Conservation (phyloP, 2,888 invertebrate species). For the Pherbina coryleti region DNA sequence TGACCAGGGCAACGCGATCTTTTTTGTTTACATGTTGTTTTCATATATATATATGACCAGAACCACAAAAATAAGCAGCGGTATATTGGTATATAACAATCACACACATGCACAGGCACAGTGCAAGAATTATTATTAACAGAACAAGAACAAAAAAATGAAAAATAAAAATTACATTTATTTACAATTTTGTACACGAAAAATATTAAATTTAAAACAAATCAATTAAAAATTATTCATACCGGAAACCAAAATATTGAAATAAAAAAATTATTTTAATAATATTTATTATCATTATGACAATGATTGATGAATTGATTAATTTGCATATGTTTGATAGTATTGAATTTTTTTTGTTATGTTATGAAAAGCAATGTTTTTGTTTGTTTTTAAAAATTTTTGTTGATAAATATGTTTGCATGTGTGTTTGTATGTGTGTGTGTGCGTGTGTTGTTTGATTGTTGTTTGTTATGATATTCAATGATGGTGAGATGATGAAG, state of each 20-base stretch:
- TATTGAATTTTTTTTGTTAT: neutral
- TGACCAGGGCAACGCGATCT: conserved; percentile 77
- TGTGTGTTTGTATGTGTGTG: conserved; percentile 25
- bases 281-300: too few species aligned
- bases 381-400: neutral
- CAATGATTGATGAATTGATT: conserved; percentile 7
- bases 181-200: neutral
- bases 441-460: conserved; percentile 38
- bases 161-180: conserved; percentile 9
- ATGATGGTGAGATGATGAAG: conserved; percentile 4
- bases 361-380: neutral
- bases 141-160: neutral
- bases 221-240: conserved; percentile 1
- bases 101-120: neutral
- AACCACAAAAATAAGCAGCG: neutral
- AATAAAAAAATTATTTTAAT: neutral
- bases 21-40: conserved; percentile 8
- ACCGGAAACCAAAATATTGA: neutral
- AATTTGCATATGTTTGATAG: neutral
- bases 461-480: conserved; percentile 39
- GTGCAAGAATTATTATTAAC: neutral
- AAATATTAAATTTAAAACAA: neutral
- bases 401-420: conserved; percentile 22
- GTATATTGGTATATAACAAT: neutral
- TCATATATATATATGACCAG: neutral